phyloP scores from a whole-genome alignment of 2,888 invertebrate genomes.

The Sepiola atlantica region DNA sequence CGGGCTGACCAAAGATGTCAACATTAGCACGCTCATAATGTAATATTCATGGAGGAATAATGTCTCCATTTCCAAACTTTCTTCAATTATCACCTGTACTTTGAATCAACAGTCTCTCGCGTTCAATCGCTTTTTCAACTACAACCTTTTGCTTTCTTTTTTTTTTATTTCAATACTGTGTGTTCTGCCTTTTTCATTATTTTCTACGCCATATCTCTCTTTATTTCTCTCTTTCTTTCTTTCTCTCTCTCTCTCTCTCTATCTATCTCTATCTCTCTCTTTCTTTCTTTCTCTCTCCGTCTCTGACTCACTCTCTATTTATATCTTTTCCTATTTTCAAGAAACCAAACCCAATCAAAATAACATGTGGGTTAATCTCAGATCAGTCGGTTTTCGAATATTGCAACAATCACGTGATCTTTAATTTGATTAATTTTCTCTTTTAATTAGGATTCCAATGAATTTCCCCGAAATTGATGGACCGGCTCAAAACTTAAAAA shows the following conservation, averaged over 20 bases:
- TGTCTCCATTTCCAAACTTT: background rate
- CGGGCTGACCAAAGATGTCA: no score
- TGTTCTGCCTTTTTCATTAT: background rate
- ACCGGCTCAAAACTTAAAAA: no score
- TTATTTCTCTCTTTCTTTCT: background rate
- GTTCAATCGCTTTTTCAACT: background rate
- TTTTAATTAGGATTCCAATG: no score
- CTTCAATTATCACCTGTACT: background rate
- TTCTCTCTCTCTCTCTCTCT: background rate
- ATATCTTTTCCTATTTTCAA: background rate
- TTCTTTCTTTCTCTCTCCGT: background rate
- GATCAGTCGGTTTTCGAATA: no score
- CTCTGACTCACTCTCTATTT: background rate
- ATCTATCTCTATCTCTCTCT: background rate
- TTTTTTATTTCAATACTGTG: no score
- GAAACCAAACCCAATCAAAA: no score
- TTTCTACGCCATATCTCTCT: background rate
- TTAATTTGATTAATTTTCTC: no score
- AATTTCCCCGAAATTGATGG: no score
- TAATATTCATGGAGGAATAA: no score
- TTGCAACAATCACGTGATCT: no score
- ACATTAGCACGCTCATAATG: no score
- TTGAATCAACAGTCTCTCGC: background rate
- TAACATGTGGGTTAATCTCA: no score
- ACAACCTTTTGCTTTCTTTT: background rate